Evolutionary conservation across 2,888 invertebrate species (phyloP).

Genomic region (Clivina fossor): DNA sequence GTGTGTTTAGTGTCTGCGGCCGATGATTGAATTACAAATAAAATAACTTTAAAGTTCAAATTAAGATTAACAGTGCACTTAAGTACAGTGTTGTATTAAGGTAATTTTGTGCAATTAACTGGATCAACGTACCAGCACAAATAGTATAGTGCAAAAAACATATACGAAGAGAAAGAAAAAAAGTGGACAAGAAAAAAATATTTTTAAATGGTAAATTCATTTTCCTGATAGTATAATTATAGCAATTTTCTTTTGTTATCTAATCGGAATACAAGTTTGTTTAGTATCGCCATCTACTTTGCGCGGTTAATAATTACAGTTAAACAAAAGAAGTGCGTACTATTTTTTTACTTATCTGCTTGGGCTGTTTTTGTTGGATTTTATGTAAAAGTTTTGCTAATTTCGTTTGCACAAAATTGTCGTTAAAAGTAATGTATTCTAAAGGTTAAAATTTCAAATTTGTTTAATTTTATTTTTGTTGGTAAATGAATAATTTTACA

Average conservation of each 20-base stretch:
- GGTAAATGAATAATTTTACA: too few relatives aligned
- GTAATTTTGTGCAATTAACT: slow-evolving; percentile 8
- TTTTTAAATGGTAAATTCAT: slow-evolving; percentile 13
- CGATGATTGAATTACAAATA: background rate
- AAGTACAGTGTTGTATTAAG: background rate
- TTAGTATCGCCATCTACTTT: too few relatives aligned
- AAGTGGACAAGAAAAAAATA: background rate
- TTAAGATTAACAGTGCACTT: background rate
- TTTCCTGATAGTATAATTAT: slow-evolving; percentile 19
- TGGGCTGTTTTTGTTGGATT: too few relatives aligned
- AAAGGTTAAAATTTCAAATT: too few relatives aligned
- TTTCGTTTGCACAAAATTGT: too few relatives aligned
- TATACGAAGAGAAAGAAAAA: too few relatives aligned
- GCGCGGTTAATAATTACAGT: too few relatives aligned
- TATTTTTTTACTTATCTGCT: too few relatives aligned
- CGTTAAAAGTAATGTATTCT: too few relatives aligned
- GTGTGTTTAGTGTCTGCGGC: background rate
- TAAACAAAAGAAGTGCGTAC: too few relatives aligned
- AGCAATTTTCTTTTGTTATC: slow-evolving; percentile 7
- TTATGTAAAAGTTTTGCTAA: too few relatives aligned
- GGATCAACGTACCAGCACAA: background rate
- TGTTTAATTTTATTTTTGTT: too few relatives aligned
- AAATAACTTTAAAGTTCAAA: background rate
- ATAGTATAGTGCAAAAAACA: background rate
- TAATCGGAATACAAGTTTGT: background rate